Evolutionary conservation across 2,888 invertebrate species (phyloP), one percentile per base, ranked within the genome.

Genomic region (Pterostichus madidus): DNA sequence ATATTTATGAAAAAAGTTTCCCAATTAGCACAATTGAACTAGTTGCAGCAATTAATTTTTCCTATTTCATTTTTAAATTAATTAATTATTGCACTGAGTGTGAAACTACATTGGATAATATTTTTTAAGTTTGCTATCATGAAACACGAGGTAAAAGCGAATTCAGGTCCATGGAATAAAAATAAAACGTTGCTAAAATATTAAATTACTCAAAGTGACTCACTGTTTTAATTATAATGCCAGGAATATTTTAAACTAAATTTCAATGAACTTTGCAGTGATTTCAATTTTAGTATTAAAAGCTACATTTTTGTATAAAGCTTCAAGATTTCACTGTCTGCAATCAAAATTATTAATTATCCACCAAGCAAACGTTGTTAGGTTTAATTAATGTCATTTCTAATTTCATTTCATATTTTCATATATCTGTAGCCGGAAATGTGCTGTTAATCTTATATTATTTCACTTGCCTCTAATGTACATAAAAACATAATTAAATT

Each of bases 1-100:
- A 71, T 71, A 71, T 71, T 71, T 71, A 71, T 71, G 71, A 71
- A 75, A 75, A 75, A 75, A 75, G 75, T 75, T 75, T 75, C 52
- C 52, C 52, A 75, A 75, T 75, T 75, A 75, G 75, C 32, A 75
- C 75, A 75, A 75, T 75, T 75, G 75, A 75, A 75, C 75, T 75
- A 52, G 75, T 32, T 75, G 52, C 75, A 73, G 52, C 52, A 75
- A 75, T 75, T 52, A 75, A 75, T 75, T 75, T 52, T 75, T 15
- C 39, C 52, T 75, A 71, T 71, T 44, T 44, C 39, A 44, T 64
- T 64, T 39, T 64, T 39, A 64, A 35, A 64, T 64, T 64, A 11
- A 64, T 71, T 71, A 15, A 71, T 71, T 44, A 71, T 44, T 44
- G 64, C 15, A 44, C 44, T 71, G 59, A 13, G 13, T 32, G 64